A percentile compares a stretch with the other conserved stretches of the same genome.
These are phyloP conservation scores for Nothura maculosa DNA, from an alignment of 2,797 vertebrate genomes.

Conservation along the genomic window DNA sequence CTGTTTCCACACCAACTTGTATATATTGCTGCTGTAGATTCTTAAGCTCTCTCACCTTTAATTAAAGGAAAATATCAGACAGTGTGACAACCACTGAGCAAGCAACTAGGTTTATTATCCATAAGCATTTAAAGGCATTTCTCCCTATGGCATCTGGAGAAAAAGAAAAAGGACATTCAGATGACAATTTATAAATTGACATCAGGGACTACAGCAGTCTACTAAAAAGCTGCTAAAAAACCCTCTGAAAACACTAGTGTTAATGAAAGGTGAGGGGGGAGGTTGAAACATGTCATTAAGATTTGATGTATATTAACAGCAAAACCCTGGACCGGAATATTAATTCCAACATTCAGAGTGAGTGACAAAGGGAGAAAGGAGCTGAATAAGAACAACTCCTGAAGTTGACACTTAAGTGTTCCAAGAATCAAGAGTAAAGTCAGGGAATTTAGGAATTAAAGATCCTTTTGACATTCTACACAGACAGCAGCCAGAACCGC, in stretches of 20 bases:
- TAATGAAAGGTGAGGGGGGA: background rate
- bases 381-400: background rate
- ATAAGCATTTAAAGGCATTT: background rate
- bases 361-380: background rate
- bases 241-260: background rate
- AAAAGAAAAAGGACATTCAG: background rate
- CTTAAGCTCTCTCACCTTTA: slow-evolving; percentile 90
- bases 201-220: background rate
- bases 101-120: background rate
- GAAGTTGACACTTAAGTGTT: background rate
- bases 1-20: slow-evolving; percentile 83
- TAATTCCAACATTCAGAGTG: background rate
- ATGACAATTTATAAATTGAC: background rate
- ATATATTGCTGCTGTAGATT: slow-evolving; percentile 87
- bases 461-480: background rate
- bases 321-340: background rate
- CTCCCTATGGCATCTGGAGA: background rate
- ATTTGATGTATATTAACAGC: background rate
- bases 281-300: background rate
- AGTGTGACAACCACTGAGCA: background rate
- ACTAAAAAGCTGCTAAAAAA: background rate
- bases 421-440: background rate
- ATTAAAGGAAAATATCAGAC: background rate
- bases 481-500: background rate
- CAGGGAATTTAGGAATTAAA: background rate